phyloP scores from a whole-genome alignment of 1,140 invertebrate species.

The Zaprionus lachaisei region DNA sequence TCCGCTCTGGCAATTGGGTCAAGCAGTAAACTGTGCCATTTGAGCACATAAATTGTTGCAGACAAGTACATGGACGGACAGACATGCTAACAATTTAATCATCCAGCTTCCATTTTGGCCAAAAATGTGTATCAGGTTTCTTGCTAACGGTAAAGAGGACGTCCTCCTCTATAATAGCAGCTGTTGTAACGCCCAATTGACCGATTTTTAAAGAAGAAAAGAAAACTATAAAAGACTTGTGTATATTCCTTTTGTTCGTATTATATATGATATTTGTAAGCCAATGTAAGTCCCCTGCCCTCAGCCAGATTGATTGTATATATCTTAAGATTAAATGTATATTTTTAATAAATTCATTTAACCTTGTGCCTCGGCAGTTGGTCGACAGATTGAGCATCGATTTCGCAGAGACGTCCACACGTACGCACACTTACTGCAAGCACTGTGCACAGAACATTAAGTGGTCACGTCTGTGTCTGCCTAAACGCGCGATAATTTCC shows the following conservation, averaged over 20 bases:
- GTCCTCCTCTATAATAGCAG: not conserved
- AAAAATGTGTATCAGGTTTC: slow-evolving; percentile 10
- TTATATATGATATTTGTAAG: not conserved
- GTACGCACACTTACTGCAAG: not conserved
- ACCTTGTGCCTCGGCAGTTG: not conserved
- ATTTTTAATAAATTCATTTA: not conserved
- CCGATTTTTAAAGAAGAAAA: not conserved
- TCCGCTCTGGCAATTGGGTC: slow-evolving; percentile 14
- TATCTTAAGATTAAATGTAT: not conserved
- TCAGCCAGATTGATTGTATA: not conserved
- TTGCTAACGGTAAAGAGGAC: not conserved
- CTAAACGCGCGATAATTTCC: slow-evolving; percentile 64
- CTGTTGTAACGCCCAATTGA: not conserved
- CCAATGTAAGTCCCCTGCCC: too few relatives aligned
- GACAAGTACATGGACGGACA: slow-evolving; percentile 2
- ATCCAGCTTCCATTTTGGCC: slow-evolving; percentile 1
- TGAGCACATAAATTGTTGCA: slow-evolving; percentile 9
- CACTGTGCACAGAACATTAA: slow-evolving; percentile 32
- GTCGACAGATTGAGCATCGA: slow-evolving; percentile 12
- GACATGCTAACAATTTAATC: slow-evolving; percentile 13
- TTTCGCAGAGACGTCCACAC: slow-evolving; percentile 1
- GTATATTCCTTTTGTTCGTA: not conserved
- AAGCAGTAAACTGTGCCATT: slow-evolving; percentile 19
- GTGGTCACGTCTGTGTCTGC: slow-evolving; percentile 42
- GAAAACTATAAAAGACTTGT: too few relatives aligned